phyloP scores from a whole-genome alignment of 2,797 vertebrate species.

The Bradypus variegatus region DNA sequence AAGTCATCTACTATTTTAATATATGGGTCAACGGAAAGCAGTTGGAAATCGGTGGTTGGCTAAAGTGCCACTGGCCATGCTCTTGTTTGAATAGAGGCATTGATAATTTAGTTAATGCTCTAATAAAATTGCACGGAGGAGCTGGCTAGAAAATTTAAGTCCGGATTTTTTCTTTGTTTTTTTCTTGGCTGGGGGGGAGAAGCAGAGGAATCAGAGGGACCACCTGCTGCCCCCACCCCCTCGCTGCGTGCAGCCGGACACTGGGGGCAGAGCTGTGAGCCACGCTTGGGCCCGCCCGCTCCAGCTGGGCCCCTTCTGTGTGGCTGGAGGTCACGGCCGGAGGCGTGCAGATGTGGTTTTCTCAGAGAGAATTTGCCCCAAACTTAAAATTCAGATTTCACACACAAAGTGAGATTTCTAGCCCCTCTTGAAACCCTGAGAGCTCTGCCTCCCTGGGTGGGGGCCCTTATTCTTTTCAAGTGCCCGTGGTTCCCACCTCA shows the following conservation, averaged over 20 bases:
- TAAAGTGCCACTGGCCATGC: slow-evolving; percentile 13
- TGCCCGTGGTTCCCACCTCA: neutral
- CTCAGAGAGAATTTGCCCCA: neutral
- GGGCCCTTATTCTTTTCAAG: neutral
- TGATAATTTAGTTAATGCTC: slow-evolving; percentile 18
- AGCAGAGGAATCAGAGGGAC: neutral
- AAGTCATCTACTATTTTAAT: slow-evolving; percentile 41
- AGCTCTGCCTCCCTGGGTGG: accelerated
- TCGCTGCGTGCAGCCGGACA: neutral
- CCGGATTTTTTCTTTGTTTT: neutral
- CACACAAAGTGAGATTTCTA: neutral
- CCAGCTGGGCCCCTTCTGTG: neutral
- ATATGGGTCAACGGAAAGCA: slow-evolving; percentile 61
- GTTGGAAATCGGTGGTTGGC: slow-evolving; percentile 33
- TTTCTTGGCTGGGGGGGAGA: neutral
- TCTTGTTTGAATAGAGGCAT: slow-evolving; percentile 21
- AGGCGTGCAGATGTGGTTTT: neutral
- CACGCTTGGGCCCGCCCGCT: neutral
- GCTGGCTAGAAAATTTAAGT: neutral
- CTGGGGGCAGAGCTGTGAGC: neutral
- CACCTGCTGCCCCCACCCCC: neutral
- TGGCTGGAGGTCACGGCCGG: neutral
- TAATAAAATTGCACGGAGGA: neutral
- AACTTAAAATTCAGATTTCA: neutral
- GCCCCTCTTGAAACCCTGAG: neutral